Base-by-base conservation (phyloP, 2,888 invertebrate genomes). In the Leptarthrus brevirostris region DNA sequence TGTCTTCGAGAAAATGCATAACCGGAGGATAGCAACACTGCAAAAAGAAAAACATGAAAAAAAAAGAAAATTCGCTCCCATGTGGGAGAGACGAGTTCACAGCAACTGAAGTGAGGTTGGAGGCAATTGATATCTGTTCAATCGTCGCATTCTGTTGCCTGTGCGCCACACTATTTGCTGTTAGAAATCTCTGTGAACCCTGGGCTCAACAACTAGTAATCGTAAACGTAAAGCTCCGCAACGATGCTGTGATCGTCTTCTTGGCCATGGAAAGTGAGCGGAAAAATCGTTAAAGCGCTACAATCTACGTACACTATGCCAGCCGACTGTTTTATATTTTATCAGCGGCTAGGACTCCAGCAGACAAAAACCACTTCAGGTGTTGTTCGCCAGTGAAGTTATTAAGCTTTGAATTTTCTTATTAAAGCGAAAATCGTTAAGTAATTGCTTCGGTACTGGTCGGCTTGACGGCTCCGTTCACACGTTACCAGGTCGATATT, bases 181-280 rank as follows among this genome's bases (percentile, higher is more conserved):
- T 12, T 40, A 56, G 56, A 56, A 30, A 26, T 34, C 16, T 30
- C 20, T 36, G 20, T 18, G 18, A 34, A 18, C 5, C 18, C n/a
- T 6, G 40, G 30, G 30, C 30, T 30, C 30, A 56, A 34, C 30
- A 16, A 18, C 16, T 61, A n/a, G n/a, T n/a, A n/a, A n/a, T n/a
- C n/a, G 12, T 61, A 40, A 16, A 14, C 18, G 12, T 8, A 20
- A 30, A 69, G 69, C 69, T 69, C 14, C 8, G 8, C 26, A 16
- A 8, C 8, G 16, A 44, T 8, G 12, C 44, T 10, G 18, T 34
- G 36, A 44, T 64, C 64, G 44, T 66, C 64, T 66, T 66, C 34
- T 49, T 34, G 69, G 34, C 52, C 69, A 69, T 69, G 69, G 69
- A 69, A 69, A 69, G 69, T 69, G 69, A 69, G 52, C 30, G 69